Conservation (phyloP, 2,888 invertebrate genomes). For the Euclidia mi region DNA sequence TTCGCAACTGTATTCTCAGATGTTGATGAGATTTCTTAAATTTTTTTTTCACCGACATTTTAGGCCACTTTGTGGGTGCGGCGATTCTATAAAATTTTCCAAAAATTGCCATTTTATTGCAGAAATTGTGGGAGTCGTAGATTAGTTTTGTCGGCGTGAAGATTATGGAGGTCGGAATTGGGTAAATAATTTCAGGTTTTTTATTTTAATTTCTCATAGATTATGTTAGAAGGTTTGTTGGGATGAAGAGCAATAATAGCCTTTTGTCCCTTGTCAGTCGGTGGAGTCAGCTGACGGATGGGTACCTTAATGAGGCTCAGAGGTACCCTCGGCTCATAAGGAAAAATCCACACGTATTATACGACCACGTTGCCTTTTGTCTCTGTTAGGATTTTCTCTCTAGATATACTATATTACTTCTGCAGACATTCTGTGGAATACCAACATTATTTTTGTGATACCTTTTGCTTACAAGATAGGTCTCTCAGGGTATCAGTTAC, state of each 20-base stretch:
- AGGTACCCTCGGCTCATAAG: constrained; percentile 23
- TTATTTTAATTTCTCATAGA: constrained; percentile 20
- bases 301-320: constrained; percentile 39
- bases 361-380: constrained; percentile 13
- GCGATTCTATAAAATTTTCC: constrained; percentile 45
- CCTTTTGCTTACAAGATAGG: no score
- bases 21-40: constrained; percentile 66
- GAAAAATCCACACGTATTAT: constrained; percentile 34
- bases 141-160: constrained; percentile 52
- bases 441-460: constrained; percentile 2
- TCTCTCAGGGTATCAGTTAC: no score
- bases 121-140: constrained; percentile 42
- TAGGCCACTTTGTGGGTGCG: constrained; percentile 30
- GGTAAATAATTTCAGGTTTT: constrained; percentile 34
- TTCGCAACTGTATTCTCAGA: constrained; percentile 53
- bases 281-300: constrained; percentile 42
- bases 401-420: no score
- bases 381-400: constrained; percentile 16
- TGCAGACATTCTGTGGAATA: not conserved
- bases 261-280: constrained; percentile 45
- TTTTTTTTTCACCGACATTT: constrained; percentile 49
- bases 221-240: constrained; percentile 14
- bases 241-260: constrained; percentile 42
- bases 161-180: constrained; percentile 47
- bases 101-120: constrained; percentile 50